Conservation (phyloP, 2,888 invertebrate genomes). For the Phaonia tiefii region DNA sequence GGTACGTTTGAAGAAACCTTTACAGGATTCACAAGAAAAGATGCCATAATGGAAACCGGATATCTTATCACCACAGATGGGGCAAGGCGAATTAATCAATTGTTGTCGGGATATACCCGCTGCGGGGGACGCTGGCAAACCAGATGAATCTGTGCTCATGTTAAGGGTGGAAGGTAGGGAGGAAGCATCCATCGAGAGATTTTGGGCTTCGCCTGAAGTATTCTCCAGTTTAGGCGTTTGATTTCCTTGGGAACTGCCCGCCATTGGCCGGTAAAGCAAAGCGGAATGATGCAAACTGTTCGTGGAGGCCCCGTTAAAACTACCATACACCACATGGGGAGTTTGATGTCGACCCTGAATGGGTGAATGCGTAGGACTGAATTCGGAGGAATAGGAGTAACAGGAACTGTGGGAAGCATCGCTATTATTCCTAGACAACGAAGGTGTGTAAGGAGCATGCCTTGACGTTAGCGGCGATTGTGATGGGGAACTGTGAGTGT, state of each 20-base stretch:
- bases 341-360: constrained; percentile 85
- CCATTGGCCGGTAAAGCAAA: constrained; percentile 81
- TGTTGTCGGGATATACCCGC: constrained; percentile 93
- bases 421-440: constrained; percentile 93
- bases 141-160: constrained; percentile 70
- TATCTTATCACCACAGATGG: constrained; percentile 97
- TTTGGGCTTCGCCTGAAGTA: constrained; percentile 70
- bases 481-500: constrained; percentile 89
- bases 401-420: constrained; percentile 95
- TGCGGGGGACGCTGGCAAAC: constrained; percentile 80
- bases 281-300: constrained; percentile 81
- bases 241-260: constrained; percentile 70
- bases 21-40: constrained; percentile 98
- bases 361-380: constrained; percentile 93
- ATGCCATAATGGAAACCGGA: constrained; percentile 99
- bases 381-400: constrained; percentile 91
- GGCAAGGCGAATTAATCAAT: constrained; percentile 95
- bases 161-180: constrained; percentile 74
- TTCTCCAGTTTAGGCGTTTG: constrained; percentile 35
- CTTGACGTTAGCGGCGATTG: constrained; percentile 92
- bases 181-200: constrained; percentile 74
- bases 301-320: constrained; percentile 72
- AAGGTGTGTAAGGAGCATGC: constrained; percentile 90
- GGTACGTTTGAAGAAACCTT: constrained; percentile 98
- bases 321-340: constrained; percentile 72